Conservation (phyloP, 2,888 invertebrate genomes). For the Oegoconia quadripuncta region DNA sequence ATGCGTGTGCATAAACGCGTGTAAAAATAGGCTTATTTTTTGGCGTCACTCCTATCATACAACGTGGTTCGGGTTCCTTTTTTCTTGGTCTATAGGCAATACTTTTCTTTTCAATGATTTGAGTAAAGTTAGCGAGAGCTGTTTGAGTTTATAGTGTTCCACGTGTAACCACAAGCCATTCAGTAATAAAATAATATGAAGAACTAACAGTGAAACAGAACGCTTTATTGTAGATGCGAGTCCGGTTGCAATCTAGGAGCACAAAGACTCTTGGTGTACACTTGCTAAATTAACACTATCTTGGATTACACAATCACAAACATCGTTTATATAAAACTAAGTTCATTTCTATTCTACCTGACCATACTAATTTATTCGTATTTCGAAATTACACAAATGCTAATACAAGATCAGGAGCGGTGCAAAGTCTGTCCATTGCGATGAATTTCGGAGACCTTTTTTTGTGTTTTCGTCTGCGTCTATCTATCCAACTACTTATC, state of each 20-base stretch:
- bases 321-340: constrained; percentile 50
- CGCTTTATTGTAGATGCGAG: constrained; percentile 48
- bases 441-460: constrained; percentile 34
- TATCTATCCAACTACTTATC: constrained; percentile 71
- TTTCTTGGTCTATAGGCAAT: too few species aligned
- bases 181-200: not conserved
- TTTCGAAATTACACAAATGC: too few species aligned
- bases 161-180: too few species aligned
- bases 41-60: too few species aligned
- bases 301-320: constrained; percentile 79
- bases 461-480: constrained; percentile 60
- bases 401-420: not conserved
- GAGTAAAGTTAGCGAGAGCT: too few species aligned
- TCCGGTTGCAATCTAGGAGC: constrained; percentile 80
- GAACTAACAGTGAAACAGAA: constrained; percentile 40
- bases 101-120: too few species aligned
- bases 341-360: too few species aligned
- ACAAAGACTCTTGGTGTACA: constrained; percentile 78
- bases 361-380: too few species aligned
- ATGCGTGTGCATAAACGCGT: too few species aligned
- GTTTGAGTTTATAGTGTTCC: too few species aligned
- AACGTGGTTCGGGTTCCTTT: too few species aligned
- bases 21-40: too few species aligned
- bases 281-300: constrained; percentile 72
- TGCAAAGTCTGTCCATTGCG: not conserved